Evolutionary conservation across 2,888 invertebrate species (phyloP), one percentile per base, ranked within the genome.

Genomic region (Endotricha flammealis): DNA sequence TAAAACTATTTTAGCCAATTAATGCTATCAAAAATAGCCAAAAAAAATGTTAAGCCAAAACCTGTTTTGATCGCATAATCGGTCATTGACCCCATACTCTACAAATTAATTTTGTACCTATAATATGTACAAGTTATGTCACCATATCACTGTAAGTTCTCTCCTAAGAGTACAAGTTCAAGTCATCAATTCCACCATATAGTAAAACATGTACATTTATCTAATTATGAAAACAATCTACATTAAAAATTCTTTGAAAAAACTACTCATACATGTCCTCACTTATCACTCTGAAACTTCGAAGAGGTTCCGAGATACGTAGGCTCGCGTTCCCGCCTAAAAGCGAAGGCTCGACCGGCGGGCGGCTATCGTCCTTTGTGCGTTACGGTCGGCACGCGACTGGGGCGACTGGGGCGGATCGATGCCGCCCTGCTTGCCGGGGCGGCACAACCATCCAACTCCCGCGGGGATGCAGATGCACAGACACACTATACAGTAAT

Each of bases 401-500:
- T 83, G 80, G 78, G 73, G 61, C 73, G 75, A 81, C 83, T 83
- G 80, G 78, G 73, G 69, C 65, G 72, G 76, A 78, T 74, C 75
- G 76, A 78, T 73, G 65, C 70, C 71, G 68, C 74, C 75, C 72
- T 67, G 60, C 40, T 46, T 39, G 51, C 53, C 53, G 54, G n/a
- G n/a, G 53, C 55, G 53, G 55, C 51, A 57, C 53, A 53, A 44
- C 63, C 60, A 55, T 32, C 36, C 36, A 46, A 54, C 62, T 81
- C 81, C 80, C 80, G 78, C 76, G 76, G 83, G 85, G 83, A 82
- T 85, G 83, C 82, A 80, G 81, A 77, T 82, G 81, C 78, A 77
- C 53, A 66, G 55, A 59, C 50, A 46, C 41, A 36, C 38, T 38
- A 47, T 48, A 44, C 29, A 25, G 13, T 35, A 32, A 25, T 20